Conservation (phyloP, 2,113 vertebrate genomes). For the Nyctibius bracteatus region DNA sequence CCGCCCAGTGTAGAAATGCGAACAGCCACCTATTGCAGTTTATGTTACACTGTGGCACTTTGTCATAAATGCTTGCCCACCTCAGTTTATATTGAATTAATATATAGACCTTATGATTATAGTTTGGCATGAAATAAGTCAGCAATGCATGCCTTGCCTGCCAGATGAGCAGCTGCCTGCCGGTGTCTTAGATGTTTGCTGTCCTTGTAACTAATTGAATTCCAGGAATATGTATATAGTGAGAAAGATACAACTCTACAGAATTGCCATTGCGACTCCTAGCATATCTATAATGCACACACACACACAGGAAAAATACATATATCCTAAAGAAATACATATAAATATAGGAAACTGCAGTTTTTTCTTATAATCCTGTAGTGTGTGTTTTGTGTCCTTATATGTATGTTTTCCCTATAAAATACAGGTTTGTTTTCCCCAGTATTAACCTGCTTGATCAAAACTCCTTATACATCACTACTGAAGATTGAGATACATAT, state of each 20-base stretch:
- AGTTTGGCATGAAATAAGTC: not conserved
- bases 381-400: not conserved
- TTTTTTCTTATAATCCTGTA: not conserved
- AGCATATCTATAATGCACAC: not conserved
- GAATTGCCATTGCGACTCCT: not conserved
- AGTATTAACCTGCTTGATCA: not conserved
- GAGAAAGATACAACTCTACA: not conserved
- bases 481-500: not conserved
- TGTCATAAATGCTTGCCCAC: not conserved
- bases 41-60: not conserved
- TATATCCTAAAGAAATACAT: not conserved
- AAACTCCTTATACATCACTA: not conserved
- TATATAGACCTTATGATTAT: not conserved
- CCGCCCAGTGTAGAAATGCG: not conserved
- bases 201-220: not conserved
- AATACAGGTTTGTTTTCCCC: not conserved
- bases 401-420: not conserved
- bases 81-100: not conserved
- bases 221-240: not conserved
- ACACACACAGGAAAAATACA: not conserved
- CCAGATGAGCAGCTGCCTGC: not conserved
- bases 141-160: not conserved
- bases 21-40: not conserved
- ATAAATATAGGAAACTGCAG: not conserved
- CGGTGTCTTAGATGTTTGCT: not conserved